A percentile compares a stretch with the other conserved stretches of the same genome.
Conservation (phyloP, 2,797 vertebrate species). For the Nasua narica region DNA sequence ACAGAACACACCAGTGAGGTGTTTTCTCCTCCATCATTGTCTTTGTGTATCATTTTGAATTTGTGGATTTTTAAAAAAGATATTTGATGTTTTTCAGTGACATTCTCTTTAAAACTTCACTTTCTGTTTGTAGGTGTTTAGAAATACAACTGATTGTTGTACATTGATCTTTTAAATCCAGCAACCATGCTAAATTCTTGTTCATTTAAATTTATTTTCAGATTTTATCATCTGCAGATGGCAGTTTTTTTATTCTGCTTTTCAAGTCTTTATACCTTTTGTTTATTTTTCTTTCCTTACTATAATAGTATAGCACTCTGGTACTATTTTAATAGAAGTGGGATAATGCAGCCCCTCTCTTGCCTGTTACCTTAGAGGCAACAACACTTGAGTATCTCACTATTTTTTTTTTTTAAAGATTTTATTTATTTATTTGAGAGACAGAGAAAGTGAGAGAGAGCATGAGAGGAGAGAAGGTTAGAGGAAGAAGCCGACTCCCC, state of each 20-base stretch:
- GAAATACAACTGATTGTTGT: background rate
- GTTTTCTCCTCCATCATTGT: background rate
- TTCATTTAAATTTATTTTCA: constrained; percentile 21
- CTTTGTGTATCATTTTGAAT: background rate
- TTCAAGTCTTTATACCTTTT: background rate
- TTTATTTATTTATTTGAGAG: no score
- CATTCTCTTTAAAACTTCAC: constrained; percentile 7
- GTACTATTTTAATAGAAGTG: background rate
- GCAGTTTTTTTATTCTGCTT: background rate
- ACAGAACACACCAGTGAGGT: background rate
- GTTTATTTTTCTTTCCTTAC: background rate
- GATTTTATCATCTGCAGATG: background rate
- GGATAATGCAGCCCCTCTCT: background rate
- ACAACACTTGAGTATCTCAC: background rate
- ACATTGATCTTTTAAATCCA: background rate
- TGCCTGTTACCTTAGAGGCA: background rate
- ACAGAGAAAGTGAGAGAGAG: no score
- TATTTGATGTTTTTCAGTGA: background rate
- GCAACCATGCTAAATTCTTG: background rate
- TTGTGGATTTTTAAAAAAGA: background rate
- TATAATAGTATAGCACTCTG: background rate
- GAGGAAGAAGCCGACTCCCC: no score
- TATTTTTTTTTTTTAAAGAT: no score
- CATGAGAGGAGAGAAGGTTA: no score
- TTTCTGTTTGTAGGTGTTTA: background rate